Evolutionary conservation across 2,113 vertebrate genomes (phyloP).

Genomic region (Chauna torquata): DNA sequence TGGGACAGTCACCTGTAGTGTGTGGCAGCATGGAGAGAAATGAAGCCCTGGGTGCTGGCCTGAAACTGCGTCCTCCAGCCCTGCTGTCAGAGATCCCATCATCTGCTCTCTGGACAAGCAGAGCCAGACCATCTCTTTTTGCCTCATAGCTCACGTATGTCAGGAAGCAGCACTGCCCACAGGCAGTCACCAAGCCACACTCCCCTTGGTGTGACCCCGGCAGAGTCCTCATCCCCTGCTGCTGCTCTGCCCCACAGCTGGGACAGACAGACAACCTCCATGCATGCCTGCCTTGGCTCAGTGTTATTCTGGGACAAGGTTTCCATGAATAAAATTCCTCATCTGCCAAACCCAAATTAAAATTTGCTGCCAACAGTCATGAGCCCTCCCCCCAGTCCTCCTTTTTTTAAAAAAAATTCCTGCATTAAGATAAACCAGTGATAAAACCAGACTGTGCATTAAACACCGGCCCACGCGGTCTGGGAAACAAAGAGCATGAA

Average conservation of each 20-base stretch:
- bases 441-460: background rate
- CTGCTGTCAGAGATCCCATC: too few relatives aligned
- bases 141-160: background rate
- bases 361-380: constrained; percentile 3
- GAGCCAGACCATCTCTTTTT: background rate
- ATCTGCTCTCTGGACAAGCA: background rate
- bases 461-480: background rate
- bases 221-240: background rate
- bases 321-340: background rate
- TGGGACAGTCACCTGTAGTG: too few relatives aligned
- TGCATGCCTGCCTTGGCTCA: background rate
- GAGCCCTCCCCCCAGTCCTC: background rate
- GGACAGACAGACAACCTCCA: background rate
- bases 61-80: too few relatives aligned
- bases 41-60: too few relatives aligned
- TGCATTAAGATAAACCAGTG: background rate
- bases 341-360: constrained; percentile 12
- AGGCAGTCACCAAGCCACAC: background rate
- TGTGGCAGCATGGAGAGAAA: too few relatives aligned
- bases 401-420: background rate
- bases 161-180: background rate
- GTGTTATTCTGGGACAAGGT: background rate
- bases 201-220: background rate
- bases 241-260: background rate
- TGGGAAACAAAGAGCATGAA: background rate